Base-by-base conservation (phyloP, 2,888 invertebrate species). In the Clivina fossor region DNA sequence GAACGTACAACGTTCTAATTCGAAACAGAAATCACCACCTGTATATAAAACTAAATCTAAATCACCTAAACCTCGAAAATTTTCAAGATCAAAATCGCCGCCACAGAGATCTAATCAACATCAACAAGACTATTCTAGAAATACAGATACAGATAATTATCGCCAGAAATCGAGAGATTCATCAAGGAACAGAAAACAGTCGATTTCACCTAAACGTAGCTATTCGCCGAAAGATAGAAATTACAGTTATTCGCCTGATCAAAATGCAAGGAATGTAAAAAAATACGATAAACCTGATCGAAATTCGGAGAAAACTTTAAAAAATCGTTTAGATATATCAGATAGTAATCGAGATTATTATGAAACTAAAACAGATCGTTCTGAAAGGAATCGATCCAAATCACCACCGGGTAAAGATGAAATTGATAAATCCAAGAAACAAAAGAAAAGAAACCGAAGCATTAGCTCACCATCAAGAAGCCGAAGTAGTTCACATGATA, bases 381-480 rank as follows among this genome's bases (percentile, higher is more conserved):
- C 11, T 11, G 38, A 38, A 4, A 15, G 18, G 18, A 40, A 44
- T 26, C 24, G n/a, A 38, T 28, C 28, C 19, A 28, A 49, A 35
- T 5, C 18, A 28, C 26, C 24, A 8, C 20, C n/a, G 9, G n/a
- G 13, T 40, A 44, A 24, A 24, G 35, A 33, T 46, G 28, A 22
- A 28, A 41, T 40, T 18, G 9, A 8, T 28, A 18, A 26, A 15
- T 18, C 22, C 11, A 32, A 54, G 32, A 32, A 56, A 43, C 19
- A 26, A 40, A 49, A 49, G n/a, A 46, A 46, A 15, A 33, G 48
- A 22, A 43, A 20, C 13, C 16, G 33, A 41, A 32, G 49, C 19
- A 46, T 20, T 32, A 33, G 46, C 15, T 11, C 37, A 4, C 35
- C 35, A 18, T 19, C 35, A 24, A 33, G n/a, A n/a, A n/a, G 28